phyloP scores from a whole-genome alignment of 1,140 invertebrate species.

The Ectropis grisescens region DNA sequence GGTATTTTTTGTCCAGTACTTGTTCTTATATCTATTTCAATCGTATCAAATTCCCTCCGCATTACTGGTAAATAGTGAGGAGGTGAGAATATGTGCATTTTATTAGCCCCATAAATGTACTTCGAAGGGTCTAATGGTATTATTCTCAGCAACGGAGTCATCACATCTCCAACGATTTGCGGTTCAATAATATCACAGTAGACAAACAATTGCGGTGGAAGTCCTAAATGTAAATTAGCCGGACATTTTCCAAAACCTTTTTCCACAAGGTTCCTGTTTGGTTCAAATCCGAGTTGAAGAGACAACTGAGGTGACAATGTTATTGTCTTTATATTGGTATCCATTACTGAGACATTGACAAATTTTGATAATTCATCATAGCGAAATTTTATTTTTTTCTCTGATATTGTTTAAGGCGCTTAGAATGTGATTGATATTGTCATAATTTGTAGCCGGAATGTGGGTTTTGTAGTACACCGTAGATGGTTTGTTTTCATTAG shows the following conservation, averaged over 20 bases:
- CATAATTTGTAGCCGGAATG: slow-evolving; percentile 22
- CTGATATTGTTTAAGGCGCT: slow-evolving; percentile 11
- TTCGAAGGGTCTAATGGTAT: slow-evolving; percentile 19
- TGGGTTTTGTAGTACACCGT: slow-evolving; percentile 17
- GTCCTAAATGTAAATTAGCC: slow-evolving; percentile 18
- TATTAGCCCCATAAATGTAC: slow-evolving; percentile 24
- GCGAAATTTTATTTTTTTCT: slow-evolving; percentile 10
- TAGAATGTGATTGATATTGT: slow-evolving; percentile 17
- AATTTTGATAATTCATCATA: slow-evolving; percentile 15
- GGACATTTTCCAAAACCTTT: slow-evolving; percentile 15
- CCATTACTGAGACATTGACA: slow-evolving; percentile 3
- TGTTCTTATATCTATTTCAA: slow-evolving; percentile 32
- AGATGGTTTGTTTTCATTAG: too few species aligned
- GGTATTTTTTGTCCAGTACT: slow-evolving; percentile 23
- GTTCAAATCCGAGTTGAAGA: slow-evolving; percentile 18
- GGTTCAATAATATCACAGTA: slow-evolving; percentile 36
- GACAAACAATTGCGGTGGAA: slow-evolving; percentile 29
- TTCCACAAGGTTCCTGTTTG: slow-evolving; percentile 12
- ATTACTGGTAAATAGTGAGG: slow-evolving; percentile 23
- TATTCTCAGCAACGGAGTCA: slow-evolving; percentile 25
- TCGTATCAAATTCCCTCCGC: slow-evolving; percentile 26
- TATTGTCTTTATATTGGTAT: slow-evolving; percentile 5
- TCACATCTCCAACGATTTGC: slow-evolving; percentile 35
- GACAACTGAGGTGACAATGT: slow-evolving; percentile 13
- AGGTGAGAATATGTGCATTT: slow-evolving; percentile 24